Conservation (phyloP, 2,888 invertebrate genomes). For the Macropis europaea region DNA sequence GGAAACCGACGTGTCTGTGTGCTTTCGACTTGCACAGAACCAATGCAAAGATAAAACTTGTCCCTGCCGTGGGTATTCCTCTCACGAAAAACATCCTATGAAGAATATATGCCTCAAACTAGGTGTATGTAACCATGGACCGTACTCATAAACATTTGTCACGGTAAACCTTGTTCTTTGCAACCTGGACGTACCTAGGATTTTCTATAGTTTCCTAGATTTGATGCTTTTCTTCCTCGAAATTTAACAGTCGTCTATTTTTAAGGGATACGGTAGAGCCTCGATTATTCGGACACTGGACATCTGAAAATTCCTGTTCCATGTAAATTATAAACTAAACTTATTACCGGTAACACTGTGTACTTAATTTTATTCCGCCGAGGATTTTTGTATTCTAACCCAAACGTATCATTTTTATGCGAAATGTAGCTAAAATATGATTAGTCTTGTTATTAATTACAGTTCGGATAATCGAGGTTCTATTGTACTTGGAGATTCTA, state of each 20-base stretch:
- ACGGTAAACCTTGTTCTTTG: background rate
- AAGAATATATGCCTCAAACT: conserved; percentile 13
- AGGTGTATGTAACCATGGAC: conserved; percentile 24
- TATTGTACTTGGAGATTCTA: too few species aligned
- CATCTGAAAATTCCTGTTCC: too few species aligned
- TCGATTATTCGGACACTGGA: too few species aligned
- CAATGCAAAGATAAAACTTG: conserved; percentile 17
- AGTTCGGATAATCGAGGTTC: too few species aligned
- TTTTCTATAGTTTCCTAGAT: background rate
- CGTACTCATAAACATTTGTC: conserved; percentile 12
- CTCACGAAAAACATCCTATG: conserved; percentile 4
- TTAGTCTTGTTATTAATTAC: too few species aligned
- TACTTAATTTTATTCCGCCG: too few species aligned
- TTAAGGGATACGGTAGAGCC: too few species aligned
- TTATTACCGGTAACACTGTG: too few species aligned
- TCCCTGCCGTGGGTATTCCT: background rate
- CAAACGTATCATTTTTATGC: too few species aligned
- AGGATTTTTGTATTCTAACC: too few species aligned
- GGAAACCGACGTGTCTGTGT: background rate
- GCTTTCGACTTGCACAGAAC: background rate
- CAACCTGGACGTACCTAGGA: background rate
- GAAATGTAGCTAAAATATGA: too few species aligned
- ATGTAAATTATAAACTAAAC: too few species aligned
- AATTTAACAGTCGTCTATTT: background rate
- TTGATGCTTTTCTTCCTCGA: background rate